Evolutionary conservation across 2,797 vertebrate genomes (phyloP).

Genomic region (Sebastes variabilis): DNA sequence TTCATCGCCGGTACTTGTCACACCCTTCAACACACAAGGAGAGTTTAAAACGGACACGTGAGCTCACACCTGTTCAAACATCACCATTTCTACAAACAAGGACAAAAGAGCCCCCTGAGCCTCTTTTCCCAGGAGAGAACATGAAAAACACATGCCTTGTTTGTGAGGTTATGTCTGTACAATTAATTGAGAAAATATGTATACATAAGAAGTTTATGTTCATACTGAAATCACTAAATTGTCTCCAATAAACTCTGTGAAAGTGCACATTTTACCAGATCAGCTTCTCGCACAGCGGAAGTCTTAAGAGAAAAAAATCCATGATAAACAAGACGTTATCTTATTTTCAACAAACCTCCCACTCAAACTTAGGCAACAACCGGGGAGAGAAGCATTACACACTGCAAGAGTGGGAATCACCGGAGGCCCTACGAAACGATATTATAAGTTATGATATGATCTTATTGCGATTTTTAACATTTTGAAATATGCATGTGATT

Average conservation of each 20-base stretch:
- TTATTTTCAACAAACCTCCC: background rate
- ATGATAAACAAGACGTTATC: too few relatives aligned
- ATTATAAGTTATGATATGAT: too few relatives aligned
- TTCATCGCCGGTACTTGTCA: conserved; percentile 18
- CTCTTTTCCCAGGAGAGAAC: background rate
- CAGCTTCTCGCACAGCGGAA: background rate
- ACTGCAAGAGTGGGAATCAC: background rate
- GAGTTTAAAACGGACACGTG: conserved; percentile 1
- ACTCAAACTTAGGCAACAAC: background rate
- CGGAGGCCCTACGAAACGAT: too few relatives aligned
- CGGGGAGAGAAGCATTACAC: background rate
- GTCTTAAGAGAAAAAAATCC: background rate
- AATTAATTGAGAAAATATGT: background rate
- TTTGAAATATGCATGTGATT: too few relatives aligned
- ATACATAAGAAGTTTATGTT: background rate
- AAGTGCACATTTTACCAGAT: background rate
- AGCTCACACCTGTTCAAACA: conserved; percentile 62
- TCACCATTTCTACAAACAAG: background rate
- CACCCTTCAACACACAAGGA: background rate
- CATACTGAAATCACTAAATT: background rate
- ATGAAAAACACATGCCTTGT: conserved; percentile 1
- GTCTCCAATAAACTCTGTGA: background rate
- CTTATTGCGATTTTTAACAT: too few relatives aligned
- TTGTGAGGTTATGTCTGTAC: background rate
- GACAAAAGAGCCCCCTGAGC: background rate